These are phyloP conservation scores for Caerostris darwini DNA, from an alignment of 1,140 invertebrate genomes.

Conservation along the genomic window DNA sequence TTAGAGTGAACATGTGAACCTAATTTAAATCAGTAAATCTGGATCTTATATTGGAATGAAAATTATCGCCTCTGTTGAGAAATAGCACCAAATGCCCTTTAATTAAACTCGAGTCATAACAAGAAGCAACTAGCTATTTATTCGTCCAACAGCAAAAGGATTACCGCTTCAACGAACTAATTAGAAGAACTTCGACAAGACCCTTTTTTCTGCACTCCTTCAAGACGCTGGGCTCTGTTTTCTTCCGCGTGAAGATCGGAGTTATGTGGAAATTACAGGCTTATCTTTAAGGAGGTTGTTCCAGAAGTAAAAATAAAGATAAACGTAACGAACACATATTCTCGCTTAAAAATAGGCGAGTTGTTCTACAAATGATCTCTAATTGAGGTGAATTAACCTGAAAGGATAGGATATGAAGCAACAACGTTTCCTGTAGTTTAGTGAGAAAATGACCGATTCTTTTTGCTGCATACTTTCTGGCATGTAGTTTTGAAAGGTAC, in stretches of 20 bases:
- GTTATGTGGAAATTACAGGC: conserved; percentile 47
- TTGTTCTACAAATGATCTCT: not conserved
- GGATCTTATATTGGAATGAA: not conserved
- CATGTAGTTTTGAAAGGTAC: no score
- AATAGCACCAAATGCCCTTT: conserved; percentile 9
- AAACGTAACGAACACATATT: not conserved
- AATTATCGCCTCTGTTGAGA: not conserved
- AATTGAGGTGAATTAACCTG: conserved; percentile 34
- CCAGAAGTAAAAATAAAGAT: not conserved
- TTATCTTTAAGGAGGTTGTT: not conserved
- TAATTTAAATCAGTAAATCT: conserved; percentile 20
- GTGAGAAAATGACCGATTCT: not conserved
- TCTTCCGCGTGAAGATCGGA: not conserved
- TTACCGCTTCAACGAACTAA: conserved; percentile 67
- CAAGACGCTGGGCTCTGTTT: conserved; percentile 30
- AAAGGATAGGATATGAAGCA: not conserved
- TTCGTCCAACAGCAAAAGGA: conserved; percentile 42
- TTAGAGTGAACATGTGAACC: not conserved
- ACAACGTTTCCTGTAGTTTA: not conserved
- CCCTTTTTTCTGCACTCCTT: conserved; percentile 23
- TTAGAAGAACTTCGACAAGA: conserved; percentile 64
- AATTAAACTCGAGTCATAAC: conserved; percentile 69
- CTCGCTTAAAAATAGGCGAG: conserved; percentile 41
- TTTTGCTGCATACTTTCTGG: not conserved
- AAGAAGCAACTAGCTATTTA: conserved; percentile 45